Base-by-base conservation (phyloP, 2,113 vertebrate genomes). In the Paracyprichromis sp. region DNA sequence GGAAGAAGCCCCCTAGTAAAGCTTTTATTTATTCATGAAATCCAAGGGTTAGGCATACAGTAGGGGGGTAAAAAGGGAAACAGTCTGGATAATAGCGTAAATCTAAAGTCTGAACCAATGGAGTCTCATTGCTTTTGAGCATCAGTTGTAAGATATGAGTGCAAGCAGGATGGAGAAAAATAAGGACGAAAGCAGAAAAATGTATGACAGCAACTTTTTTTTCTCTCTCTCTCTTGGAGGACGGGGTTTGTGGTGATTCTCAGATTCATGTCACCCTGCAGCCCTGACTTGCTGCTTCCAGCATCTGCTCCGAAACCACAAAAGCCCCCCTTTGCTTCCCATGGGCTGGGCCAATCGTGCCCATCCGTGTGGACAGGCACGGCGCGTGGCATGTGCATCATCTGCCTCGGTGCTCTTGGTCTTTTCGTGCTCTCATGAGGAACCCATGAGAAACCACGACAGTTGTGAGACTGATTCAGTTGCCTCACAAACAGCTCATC, bases 11-110 rank as follows among this genome's bases (percentile, higher is more conserved):
- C 93, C 93, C 84, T 54, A 90, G 92, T 90, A 86, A 84, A 90
- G 92, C 91, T 88, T 95, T 95, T 96, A 95, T 96, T 95, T 95
- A 96, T 96, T 95, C 91, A 95, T 94, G 88, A 92, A 92, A 94
- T 92, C 88, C 89, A 92, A 94, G 45, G 86, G 83, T 92, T 73
- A 86, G 92, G 85, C 83, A 85, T 86, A 86, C 88, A 80, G 91
- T 36, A 56, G 52, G 90, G 43, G 26, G 29, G 29, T 1, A 1
- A 0, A 12, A 53, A 43, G n/a, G 50, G 66, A 84, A 87, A 85
- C 19, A 17, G 54, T 73, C 40, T 69, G 83, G 84, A 88, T 86
- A 76, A 86, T 69, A 36, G 83, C 84, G 63, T 85, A 36, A 80
- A 82, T 43, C 45, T 79, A 78, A 80, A 89, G 52, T 84, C 76